Percentiles rank a stretch among this genome's conserved stretches.
Conservation (phyloP, 1,140 invertebrate species). For the Coptotermes formosanus region DNA sequence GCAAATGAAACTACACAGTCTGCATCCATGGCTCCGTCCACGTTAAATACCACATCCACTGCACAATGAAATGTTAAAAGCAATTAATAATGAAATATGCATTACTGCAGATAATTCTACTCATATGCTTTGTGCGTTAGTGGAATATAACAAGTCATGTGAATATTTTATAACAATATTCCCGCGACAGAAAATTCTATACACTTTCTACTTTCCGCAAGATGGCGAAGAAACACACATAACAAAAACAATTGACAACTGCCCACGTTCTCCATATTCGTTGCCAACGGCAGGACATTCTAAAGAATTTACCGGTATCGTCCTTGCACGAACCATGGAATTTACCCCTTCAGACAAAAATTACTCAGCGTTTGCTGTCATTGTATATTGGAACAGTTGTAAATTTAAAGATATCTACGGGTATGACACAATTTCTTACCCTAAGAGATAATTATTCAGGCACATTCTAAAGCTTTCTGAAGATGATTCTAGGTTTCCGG, state of each 20-base stretch:
- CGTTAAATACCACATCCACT: background rate
- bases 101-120: background rate
- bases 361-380: no score
- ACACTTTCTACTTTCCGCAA: background rate
- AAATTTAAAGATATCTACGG: no score
- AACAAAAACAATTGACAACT: background rate
- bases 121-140: background rate
- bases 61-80: background rate
- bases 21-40: background rate
- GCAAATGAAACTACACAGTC: background rate
- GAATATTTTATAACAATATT: slow-evolving; percentile 4
- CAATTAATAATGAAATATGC: background rate
- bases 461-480: no score
- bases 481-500: no score
- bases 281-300: background rate
- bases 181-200: background rate
- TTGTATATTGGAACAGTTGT: no score
- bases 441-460: no score
- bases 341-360: no score
- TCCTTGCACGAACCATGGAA: no score
- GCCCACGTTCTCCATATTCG: background rate
- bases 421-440: no score
- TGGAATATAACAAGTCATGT: background rate
- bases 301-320: no score
- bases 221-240: background rate